These are phyloP conservation scores for Piscicola geometra DNA, from an alignment of 2,888 invertebrate genomes.

Conservation along the genomic window DNA sequence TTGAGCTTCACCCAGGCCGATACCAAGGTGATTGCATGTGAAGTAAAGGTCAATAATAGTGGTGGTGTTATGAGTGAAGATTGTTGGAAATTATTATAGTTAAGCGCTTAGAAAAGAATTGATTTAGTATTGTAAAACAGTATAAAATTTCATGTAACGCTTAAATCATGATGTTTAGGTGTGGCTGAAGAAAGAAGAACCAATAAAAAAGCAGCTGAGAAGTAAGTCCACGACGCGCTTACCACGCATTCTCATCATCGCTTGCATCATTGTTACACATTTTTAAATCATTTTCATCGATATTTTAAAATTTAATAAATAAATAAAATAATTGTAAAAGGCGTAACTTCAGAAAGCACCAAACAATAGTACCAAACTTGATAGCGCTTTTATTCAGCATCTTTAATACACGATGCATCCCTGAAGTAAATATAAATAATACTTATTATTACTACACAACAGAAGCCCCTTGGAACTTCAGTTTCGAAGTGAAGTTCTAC, in stretches of 20 bases:
- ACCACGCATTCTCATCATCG: no score
- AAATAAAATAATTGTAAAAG: background rate
- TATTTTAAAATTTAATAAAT: no score
- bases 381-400: no score
- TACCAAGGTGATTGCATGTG: slow-evolving; percentile 21
- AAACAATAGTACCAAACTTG: background rate
- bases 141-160: no score
- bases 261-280: no score
- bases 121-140: no score
- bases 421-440: no score
- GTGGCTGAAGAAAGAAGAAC: slow-evolving; percentile 33
- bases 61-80: background rate
- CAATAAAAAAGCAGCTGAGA: slow-evolving; percentile 32
- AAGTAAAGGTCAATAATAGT: background rate
- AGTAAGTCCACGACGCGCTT: slow-evolving; percentile 26
- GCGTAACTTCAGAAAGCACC: background rate
- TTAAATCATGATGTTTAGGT: slow-evolving; percentile 26
- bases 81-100: no score
- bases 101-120: no score
- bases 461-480: slow-evolving; percentile 68
- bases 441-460: no score
- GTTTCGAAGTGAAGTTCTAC: slow-evolving; percentile 97
- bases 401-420: no score
- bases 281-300: no score
- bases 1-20: slow-evolving; percentile 13